Evolutionary conservation across 35 echinoderm and acorn worm genomes (phyloP).

Genomic region (Heliocidaris tuberculata): DNA sequence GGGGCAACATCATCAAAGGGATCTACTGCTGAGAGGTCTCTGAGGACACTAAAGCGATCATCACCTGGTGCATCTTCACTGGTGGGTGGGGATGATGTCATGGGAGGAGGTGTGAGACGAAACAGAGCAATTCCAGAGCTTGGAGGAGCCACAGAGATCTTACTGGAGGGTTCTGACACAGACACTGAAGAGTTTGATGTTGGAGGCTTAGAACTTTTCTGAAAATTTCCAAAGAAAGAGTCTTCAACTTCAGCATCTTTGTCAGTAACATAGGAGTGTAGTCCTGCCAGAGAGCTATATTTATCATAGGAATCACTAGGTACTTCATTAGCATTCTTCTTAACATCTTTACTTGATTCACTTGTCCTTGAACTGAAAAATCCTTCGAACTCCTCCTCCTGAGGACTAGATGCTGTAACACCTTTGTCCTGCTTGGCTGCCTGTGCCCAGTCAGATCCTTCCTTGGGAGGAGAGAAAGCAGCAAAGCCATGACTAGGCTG

Average conservation of each 20-base stretch:
- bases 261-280: background rate
- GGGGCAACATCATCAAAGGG: background rate
- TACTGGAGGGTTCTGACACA: background rate
- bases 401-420: background rate
- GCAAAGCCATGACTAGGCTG: constrained; percentile 33
- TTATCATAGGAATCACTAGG: background rate
- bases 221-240: constrained; percentile 39
- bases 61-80: constrained; percentile 27
- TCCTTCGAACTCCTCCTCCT: constrained; percentile 42
- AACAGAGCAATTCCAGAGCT: background rate
- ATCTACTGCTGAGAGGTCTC: constrained; percentile 19
- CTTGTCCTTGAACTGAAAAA: constrained; percentile 22
- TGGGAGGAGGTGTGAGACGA: constrained; percentile 37
- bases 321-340: background rate
- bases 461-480: constrained; percentile 25
- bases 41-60: constrained; percentile 23
- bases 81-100: constrained; percentile 28
- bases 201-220: background rate
- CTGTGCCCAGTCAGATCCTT: constrained; percentile 30
- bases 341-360: background rate
- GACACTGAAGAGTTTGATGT: background rate
- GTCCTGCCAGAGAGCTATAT: constrained; percentile 22
- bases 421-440: background rate
- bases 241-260: background rate
- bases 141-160: background rate